Evolutionary conservation across 2,797 vertebrate species (phyloP), one percentile per base, ranked within the genome.

Genomic region (Hemibagrus guttatus): DNA sequence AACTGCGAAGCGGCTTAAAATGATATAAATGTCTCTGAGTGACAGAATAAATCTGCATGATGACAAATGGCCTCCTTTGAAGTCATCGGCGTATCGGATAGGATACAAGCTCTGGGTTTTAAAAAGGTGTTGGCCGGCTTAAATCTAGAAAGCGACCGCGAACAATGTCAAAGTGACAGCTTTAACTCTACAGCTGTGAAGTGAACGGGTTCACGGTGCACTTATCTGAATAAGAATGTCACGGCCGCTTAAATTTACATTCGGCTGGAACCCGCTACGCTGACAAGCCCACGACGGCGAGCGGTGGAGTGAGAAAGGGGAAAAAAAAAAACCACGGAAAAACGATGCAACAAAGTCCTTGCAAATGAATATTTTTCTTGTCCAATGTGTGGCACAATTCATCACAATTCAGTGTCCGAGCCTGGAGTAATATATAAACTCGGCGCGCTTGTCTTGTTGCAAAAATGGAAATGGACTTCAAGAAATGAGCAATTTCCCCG

Each of bases 401-500:
- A 98, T 98, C 97, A 97, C 96, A 96, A 97, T 98, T 96, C 96
- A 94, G 92, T 93, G 94, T 94, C 94, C 93, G 93, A 95, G 95
- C 95, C 95, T 95, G 94, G 94, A 95, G 96, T 97, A 97, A 97
- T 97, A 95, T 97, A 97, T 96, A 97, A 97, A 97, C 96, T 96
- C 93, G 96, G 95, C 93, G 95, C 90, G 93, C 95, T 78, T 96
- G 96, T 95, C 95, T 92, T 94, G 95, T 95, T 94, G 95, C 95
- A 96, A 96, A 97, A 97, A 99, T 97, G 96, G 96, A 97, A 98
- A 98, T 96, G 95, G 97, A 97, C 97, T 97, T 96, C 92, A 90
- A 97, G 96, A 97, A 99, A 99, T 98, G 96, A 98, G 96, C 97
- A 98, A 99, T 99, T 99, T 99, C 98, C 97, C 97, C 93, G 94